Evolutionary conservation across 2,888 invertebrate genomes (phyloP).

Genomic region (Ptilodon capucinus): DNA sequence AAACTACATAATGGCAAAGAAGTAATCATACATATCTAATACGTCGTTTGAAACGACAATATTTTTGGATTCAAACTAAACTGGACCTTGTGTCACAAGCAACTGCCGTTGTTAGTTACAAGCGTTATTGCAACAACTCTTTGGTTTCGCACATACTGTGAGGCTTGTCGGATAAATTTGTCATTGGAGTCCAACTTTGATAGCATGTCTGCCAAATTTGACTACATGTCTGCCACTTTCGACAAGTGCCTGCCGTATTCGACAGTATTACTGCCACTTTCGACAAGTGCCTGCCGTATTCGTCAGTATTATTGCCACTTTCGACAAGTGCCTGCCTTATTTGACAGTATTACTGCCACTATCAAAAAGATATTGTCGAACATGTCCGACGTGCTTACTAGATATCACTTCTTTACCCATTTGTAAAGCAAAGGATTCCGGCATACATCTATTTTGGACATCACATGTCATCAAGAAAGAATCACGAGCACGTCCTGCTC

Average conservation of each 20-base stretch:
- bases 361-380: neutral
- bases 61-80: slow-evolving; percentile 5
- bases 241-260: too few relatives aligned
- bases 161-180: slow-evolving; percentile 19
- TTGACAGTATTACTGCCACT: too few relatives aligned
- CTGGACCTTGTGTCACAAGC: slow-evolving; percentile 13
- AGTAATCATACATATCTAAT: neutral
- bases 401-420: neutral
- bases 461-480: neutral
- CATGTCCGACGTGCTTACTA: neutral
- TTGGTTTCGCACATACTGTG: slow-evolving; percentile 66
- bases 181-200: too few relatives aligned
- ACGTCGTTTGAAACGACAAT: neutral
- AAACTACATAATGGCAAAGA: neutral
- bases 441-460: neutral
- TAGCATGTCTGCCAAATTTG: too few relatives aligned
- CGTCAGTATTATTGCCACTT: too few relatives aligned
- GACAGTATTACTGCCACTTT: too few relatives aligned
- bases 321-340: too few relatives aligned
- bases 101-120: slow-evolving; percentile 30
- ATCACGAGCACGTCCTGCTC: slow-evolving; percentile 21
- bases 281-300: too few relatives aligned
- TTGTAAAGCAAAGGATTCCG: too few relatives aligned
- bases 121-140: slow-evolving; percentile 57
- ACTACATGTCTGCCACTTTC: too few relatives aligned